Conservation (phyloP, 2,888 invertebrate species). For the Aphrophora alni region DNA sequence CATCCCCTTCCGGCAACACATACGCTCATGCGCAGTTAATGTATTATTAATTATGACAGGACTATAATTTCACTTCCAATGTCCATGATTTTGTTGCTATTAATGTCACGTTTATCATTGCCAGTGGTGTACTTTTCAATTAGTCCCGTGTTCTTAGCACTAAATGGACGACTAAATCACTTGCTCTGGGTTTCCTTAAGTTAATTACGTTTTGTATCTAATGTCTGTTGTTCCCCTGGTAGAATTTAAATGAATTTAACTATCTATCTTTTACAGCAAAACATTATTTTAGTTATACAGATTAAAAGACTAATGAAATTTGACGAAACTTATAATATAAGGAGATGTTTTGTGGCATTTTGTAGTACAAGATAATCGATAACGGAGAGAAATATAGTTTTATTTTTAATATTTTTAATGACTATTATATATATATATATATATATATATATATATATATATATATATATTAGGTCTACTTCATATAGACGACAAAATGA, state of each 20-base stretch:
- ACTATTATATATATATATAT: too few species aligned
- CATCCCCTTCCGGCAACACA: not conserved
- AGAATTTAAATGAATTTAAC: not conserved
- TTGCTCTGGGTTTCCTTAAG: not conserved
- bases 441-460: too few species aligned
- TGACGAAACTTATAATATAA: too few species aligned
- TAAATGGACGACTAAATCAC: not conserved
- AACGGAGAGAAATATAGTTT: too few species aligned
- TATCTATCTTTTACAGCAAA: not conserved
- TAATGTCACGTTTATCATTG: not conserved
- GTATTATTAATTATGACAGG: not conserved
- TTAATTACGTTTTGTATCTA: conserved; percentile 3
- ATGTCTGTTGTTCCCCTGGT: not conserved
- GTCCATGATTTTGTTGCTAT: not conserved
- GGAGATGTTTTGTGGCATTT: too few species aligned
- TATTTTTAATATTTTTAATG: too few species aligned
- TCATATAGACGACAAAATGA: too few species aligned
- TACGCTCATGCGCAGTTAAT: not conserved
- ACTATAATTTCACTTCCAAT: conserved; percentile 2
- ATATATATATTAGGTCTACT: too few species aligned
- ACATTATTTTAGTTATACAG: not conserved
- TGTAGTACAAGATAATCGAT: too few species aligned
- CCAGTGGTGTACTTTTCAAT: conserved; percentile 9
- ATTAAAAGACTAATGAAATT: not conserved
- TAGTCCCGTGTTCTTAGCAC: not conserved